phyloP scores from a whole-genome alignment of 2,888 invertebrate species.

The Anaspis maculata region DNA sequence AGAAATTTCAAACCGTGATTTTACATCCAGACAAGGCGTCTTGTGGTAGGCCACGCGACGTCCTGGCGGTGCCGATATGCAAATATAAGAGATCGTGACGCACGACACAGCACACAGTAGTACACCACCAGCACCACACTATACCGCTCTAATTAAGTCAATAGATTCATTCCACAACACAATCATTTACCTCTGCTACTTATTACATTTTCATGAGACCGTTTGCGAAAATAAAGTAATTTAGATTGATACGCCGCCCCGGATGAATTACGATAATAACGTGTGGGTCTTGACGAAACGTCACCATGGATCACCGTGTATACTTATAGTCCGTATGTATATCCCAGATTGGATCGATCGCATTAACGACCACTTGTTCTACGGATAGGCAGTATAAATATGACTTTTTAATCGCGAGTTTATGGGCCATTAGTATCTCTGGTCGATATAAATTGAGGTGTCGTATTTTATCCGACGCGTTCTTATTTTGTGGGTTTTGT shows the following conservation, averaged over 20 bases:
- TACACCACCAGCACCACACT: too few species aligned
- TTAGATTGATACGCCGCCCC: slow-evolving; percentile 11
- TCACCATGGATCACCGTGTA: too few species aligned
- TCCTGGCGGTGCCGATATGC: slow-evolving; percentile 9
- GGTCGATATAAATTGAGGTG: slow-evolving; percentile 21
- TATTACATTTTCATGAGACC: slow-evolving; percentile 17
- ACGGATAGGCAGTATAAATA: too few species aligned
- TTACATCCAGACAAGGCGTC: too few species aligned
- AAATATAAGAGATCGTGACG: slow-evolving; percentile 16
- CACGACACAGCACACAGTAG: slow-evolving; percentile 14
- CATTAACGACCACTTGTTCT: too few species aligned
- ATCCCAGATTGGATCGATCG: too few species aligned
- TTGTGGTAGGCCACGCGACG: slow-evolving; percentile 11
- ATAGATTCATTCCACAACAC: slow-evolving; percentile 16
- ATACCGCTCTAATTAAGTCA: slow-evolving; percentile 16
- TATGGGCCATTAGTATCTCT: slow-evolving; percentile 21
- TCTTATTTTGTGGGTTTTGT: slow-evolving; percentile 17
- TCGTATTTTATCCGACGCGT: slow-evolving; percentile 20
- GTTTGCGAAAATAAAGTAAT: slow-evolving; percentile 17
- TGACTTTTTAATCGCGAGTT: slow-evolving; percentile 4
- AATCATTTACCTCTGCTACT: slow-evolving; percentile 13
- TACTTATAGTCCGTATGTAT: too few species aligned
- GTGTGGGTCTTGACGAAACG: neutral
- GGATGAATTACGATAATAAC: too few species aligned
- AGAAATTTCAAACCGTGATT: slow-evolving; percentile 7